A percentile compares a stretch with the other conserved stretches of the same genome.
Conservation (phyloP, 64 coral and sea anemone genomes). For the Hydrozoanthus tunicans region DNA sequence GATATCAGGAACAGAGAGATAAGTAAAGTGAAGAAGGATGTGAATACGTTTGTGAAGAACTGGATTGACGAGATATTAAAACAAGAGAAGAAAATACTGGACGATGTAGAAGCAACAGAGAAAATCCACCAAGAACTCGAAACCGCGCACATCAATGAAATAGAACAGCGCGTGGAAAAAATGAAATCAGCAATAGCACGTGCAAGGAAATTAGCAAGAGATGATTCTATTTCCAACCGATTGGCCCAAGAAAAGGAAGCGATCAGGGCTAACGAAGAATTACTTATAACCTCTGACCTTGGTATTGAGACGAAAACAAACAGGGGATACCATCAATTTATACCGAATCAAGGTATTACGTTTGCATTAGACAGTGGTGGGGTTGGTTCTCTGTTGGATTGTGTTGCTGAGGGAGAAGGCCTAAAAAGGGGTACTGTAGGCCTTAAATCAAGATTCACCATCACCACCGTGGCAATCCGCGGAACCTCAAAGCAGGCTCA, state of each 20-base stretch:
- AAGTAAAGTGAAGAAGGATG: slow-evolving; percentile 29
- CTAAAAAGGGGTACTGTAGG: slow-evolving; percentile 30
- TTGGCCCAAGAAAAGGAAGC: neutral
- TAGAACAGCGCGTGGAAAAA: slow-evolving; percentile 42
- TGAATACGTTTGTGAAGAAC: neutral
- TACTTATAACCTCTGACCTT: neutral
- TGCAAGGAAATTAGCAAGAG: slow-evolving; percentile 31
- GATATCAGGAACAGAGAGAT: slow-evolving; percentile 15
- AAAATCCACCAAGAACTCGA: slow-evolving; percentile 48
- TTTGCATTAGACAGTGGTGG: slow-evolving; percentile 13
- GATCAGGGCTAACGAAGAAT: neutral
- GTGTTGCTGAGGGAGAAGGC: slow-evolving; percentile 46
- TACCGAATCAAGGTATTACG: slow-evolving; percentile 19
- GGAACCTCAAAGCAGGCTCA: slow-evolving; percentile 42
- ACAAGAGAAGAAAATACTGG: slow-evolving; percentile 30
- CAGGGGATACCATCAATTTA: slow-evolving; percentile 52
- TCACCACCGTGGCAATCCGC: slow-evolving; percentile 31
- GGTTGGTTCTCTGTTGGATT: slow-evolving; percentile 47
- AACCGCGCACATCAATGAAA: slow-evolving; percentile 23
- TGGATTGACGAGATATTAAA: slow-evolving; percentile 45
- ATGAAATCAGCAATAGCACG: neutral
- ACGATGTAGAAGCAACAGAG: slow-evolving; percentile 53
- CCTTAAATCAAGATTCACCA: slow-evolving; percentile 23
- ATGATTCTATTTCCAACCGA: neutral
- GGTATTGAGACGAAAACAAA: slow-evolving; percentile 30